Conservation (phyloP, 2,113 vertebrate genomes). For the Cheirogaleus medius region DNA sequence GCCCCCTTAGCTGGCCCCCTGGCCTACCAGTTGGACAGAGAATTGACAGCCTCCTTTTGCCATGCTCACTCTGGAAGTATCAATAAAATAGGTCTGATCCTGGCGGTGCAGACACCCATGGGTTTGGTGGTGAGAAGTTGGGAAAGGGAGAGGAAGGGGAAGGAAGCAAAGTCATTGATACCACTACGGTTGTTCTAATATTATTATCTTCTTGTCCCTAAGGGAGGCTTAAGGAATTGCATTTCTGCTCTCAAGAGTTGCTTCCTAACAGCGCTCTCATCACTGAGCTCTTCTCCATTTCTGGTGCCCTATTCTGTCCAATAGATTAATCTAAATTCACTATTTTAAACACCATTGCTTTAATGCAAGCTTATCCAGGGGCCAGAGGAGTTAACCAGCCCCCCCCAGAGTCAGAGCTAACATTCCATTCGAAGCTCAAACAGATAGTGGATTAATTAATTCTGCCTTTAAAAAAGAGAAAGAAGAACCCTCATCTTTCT, state of each 20-base stretch:
- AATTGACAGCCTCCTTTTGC: neutral
- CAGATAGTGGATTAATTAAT: conserved; percentile 72
- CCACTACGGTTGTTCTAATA: no score
- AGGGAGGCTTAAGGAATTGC: neutral
- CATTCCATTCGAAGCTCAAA: conserved; percentile 61
- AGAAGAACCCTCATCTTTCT: conserved; percentile 53
- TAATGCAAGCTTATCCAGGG: conserved; percentile 65
- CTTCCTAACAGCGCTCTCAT: neutral
- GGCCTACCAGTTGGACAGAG: neutral
- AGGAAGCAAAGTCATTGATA: no score
- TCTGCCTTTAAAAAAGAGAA: conserved; percentile 64
- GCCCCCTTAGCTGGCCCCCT: neutral
- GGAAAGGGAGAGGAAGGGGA: neutral
- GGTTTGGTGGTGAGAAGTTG: neutral
- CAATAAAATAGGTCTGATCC: neutral
- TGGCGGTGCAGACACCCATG: neutral
- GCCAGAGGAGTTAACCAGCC: conserved; percentile 51
- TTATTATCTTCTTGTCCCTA: neutral
- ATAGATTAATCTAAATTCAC: conserved; percentile 47
- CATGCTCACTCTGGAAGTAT: neutral
- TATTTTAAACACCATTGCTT: conserved; percentile 64
- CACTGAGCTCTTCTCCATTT: neutral
- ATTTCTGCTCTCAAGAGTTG: neutral
- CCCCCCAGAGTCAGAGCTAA: conserved; percentile 62
- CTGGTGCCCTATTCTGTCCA: conserved; percentile 48